Percentiles rank a stretch among this genome's conserved stretches.
Conservation (phyloP, 2,888 invertebrate species). For the Athrips mouffetella region DNA sequence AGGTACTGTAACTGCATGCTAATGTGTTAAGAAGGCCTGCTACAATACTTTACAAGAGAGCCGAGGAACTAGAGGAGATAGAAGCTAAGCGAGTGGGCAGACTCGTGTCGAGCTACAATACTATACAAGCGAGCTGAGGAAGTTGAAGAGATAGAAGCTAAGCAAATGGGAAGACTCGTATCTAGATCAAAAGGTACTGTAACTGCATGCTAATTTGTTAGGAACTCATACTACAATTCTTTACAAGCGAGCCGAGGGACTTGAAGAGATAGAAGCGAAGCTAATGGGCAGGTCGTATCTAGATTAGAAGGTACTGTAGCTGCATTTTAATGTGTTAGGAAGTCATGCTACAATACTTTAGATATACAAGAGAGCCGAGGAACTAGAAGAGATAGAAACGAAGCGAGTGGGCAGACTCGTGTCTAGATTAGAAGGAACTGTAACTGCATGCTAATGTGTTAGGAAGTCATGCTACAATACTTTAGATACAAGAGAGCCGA, state of each 20-base stretch:
- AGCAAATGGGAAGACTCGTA: neutral
- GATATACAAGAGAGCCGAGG: conserved; percentile 66
- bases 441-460: neutral
- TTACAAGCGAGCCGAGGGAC: too few species aligned
- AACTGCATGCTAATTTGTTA: too few species aligned
- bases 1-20: conserved; percentile 36
- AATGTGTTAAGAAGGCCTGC: neutral
- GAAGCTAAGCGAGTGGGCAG: conserved; percentile 76
- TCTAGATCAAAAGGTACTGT: too few species aligned
- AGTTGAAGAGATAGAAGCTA: neutral
- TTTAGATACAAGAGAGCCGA: too few species aligned
- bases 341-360: too few species aligned
- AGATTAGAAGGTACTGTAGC: too few species aligned
- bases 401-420: conserved; percentile 84
- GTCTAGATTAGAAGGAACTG: conserved; percentile 87
- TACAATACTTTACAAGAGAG: too few species aligned
- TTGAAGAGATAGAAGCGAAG: too few species aligned
- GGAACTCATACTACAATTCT: too few species aligned
- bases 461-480: neutral
- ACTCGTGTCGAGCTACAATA: conserved; percentile 92
- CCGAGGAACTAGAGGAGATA: neutral
- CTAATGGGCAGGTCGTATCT: too few species aligned
- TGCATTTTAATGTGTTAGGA: too few species aligned
- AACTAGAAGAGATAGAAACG: conserved; percentile 67
- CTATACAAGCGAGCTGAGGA: neutral